phyloP scores from a whole-genome alignment of 2,888 invertebrate species.

The Acleris holmiana region DNA sequence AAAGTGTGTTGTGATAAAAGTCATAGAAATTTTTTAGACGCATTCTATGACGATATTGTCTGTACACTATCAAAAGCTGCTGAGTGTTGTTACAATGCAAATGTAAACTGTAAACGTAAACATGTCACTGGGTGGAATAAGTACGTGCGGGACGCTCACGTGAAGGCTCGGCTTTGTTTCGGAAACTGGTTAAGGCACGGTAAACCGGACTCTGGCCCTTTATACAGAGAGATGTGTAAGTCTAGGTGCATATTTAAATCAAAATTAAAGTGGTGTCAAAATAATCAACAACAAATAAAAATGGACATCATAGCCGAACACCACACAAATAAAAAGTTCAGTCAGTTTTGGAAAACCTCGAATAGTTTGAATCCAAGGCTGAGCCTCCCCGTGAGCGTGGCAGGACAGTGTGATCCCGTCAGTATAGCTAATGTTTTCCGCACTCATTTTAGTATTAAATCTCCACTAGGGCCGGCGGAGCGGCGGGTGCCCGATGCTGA shows the following conservation, averaged over 20 bases:
- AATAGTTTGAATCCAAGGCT: neutral
- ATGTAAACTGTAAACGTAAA: neutral
- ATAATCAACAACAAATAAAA: constrained; percentile 1
- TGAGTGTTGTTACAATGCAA: too few relatives aligned
- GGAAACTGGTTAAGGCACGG: neutral
- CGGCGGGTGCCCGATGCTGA: neutral
- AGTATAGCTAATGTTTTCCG: neutral
- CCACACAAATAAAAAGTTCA: neutral
- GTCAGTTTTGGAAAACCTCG: constrained; percentile 2
- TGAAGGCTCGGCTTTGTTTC: neutral
- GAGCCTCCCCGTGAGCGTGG: constrained; percentile 6
- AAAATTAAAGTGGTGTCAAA: neutral
- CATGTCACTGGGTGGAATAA: neutral
- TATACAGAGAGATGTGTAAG: neutral
- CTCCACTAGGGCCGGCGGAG: neutral
- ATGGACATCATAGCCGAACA: constrained; percentile 5
- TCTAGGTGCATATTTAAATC: neutral
- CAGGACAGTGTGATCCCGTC: neutral
- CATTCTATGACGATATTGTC: too few relatives aligned
- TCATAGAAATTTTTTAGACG: too few relatives aligned
- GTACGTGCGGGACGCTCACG: neutral
- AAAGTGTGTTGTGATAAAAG: too few relatives aligned
- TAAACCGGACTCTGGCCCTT: neutral
- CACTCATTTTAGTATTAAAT: neutral
- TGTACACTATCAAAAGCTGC: too few relatives aligned